Evolutionary conservation across 2,113 vertebrate genomes (phyloP), one percentile per base, ranked within the genome.

Genomic region (Salvator merianae): DNA sequence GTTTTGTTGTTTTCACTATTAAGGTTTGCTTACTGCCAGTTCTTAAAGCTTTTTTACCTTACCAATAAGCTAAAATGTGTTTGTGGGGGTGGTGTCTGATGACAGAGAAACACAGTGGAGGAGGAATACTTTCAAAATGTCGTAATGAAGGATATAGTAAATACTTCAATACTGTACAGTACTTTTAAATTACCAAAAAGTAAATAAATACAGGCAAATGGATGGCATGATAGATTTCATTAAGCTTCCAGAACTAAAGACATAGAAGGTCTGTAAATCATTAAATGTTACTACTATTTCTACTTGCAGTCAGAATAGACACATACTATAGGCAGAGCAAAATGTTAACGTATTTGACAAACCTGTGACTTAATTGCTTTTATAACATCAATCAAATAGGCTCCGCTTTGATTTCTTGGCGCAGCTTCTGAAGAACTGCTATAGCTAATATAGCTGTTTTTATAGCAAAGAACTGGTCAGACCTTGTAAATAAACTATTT

Each of bases 361-460:
- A 88, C 94, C 89, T 95, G 82, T 89, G 92, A 87, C 91, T 94
- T 95, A 94, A 96, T 94, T 96, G 93, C 94, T 96, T 95, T 95
- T 94, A 91, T 95, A 96, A 96, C 93, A 95, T 95, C 94, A 94
- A 88, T 95, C 94, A 95, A 93, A 90, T 90, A 94, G 91, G 92
- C 93, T 96, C 93, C 83, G 86, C 94, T 95, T 95, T 77, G 86
- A 89, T 95, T 94, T 94, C 95, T 94, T 95, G 94, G 93, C 92
- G 90, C 91, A 87, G 93, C 88, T 94, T 96, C 95, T 94, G 79
- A 88, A 93, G 90, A 92, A 90, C 85, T 93, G 86, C 90, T 92
- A 92, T 95, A 95, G 88, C 91, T 92, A 85, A n/a, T 90, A 92
- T 95, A 70, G 1, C 73, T 92, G 74, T 92, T 93, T 83, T 77